Evolutionary conservation across 2,113 vertebrate genomes (phyloP).

Genomic region (Halichoerus grypus): DNA sequence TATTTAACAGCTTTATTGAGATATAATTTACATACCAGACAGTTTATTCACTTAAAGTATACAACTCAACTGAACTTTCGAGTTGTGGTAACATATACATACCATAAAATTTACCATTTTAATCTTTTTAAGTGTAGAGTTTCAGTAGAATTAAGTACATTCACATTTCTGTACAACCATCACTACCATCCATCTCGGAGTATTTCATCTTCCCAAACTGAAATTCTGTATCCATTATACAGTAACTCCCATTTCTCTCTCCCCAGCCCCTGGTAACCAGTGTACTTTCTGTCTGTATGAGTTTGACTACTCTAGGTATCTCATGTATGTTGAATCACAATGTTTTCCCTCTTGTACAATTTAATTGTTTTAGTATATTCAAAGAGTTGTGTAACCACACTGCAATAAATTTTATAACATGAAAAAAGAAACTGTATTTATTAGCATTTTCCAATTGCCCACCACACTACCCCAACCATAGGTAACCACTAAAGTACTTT

Average conservation of each 20-base stretch:
- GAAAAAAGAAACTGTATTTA: neutral
- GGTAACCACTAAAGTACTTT: neutral
- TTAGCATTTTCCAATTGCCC: neutral
- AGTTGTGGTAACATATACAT: neutral
- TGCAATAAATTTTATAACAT: neutral
- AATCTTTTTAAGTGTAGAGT: neutral
- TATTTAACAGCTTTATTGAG: neutral
- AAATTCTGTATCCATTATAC: neutral
- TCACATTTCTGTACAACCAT: neutral
- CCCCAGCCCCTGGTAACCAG: neutral
- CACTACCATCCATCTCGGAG: neutral
- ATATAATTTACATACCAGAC: neutral
- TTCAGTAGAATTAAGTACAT: neutral
- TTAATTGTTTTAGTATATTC: conserved; percentile 16
- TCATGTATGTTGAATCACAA: neutral
- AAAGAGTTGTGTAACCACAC: neutral
- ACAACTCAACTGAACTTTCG: neutral
- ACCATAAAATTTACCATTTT: neutral
- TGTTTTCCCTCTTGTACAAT: neutral
- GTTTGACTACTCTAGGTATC: neutral
- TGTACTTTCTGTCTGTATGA: neutral
- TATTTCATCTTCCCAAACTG: neutral
- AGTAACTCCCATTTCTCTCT: neutral
- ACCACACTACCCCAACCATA: neutral
- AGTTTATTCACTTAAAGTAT: neutral